Conservation (phyloP, 2,113 vertebrate species). For the Natator depressus region DNA sequence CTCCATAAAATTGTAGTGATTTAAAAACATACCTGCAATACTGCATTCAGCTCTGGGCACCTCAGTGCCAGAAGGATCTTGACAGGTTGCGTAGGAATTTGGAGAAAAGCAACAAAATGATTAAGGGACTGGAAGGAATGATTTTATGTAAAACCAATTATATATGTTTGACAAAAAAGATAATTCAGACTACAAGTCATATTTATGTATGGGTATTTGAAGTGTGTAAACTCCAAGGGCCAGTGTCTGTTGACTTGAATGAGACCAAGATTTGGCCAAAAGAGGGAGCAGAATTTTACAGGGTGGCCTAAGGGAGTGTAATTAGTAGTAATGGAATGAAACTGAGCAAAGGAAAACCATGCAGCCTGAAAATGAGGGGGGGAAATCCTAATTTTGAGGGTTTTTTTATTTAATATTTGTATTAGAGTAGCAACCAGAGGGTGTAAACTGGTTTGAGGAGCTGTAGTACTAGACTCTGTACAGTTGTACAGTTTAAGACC, state of each 20-base stretch:
- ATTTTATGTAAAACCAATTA: neutral
- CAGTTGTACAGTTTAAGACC: neutral
- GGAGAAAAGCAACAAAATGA: neutral
- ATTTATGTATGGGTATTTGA: neutral
- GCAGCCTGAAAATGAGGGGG: neutral
- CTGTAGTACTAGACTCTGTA: neutral
- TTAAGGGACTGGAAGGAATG: neutral
- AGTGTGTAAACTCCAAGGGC: neutral
- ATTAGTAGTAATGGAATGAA: neutral
- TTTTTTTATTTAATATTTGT: neutral
- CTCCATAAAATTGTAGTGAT: neutral
- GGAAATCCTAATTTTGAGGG: neutral
- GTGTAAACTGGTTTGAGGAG: neutral
- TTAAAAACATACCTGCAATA: neutral
- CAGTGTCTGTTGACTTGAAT: neutral
- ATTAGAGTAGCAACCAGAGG: neutral
- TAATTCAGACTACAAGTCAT: neutral
- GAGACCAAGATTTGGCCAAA: neutral
- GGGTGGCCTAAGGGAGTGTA: neutral
- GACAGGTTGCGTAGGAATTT: neutral
- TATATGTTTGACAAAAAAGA: neutral
- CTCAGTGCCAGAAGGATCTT: neutral
- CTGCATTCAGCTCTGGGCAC: neutral
- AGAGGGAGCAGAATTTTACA: neutral
- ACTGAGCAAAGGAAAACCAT: neutral